These are phyloP conservation scores for Tiliacea aurago DNA, from an alignment of 2,888 invertebrate genomes.

Conservation along the genomic window DNA sequence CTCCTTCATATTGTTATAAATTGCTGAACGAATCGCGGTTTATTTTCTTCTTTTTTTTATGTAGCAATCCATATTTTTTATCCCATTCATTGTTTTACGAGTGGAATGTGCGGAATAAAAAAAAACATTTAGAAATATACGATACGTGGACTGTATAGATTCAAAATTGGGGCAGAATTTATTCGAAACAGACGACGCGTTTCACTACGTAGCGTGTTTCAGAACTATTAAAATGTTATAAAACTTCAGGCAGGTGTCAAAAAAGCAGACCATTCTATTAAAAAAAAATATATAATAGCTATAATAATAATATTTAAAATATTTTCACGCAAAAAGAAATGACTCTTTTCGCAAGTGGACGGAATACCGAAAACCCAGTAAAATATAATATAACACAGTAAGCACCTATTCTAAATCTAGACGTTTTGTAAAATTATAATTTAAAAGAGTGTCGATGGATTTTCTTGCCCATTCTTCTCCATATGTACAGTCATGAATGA, in stretches of 20 bases:
- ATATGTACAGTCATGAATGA: too few species aligned
- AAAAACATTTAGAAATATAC: conserved; percentile 8
- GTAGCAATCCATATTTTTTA: conserved; percentile 15
- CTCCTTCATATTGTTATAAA: conserved; percentile 57
- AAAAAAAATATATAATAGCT: too few species aligned
- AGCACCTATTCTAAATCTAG: neutral
- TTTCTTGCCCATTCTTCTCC: too few species aligned
- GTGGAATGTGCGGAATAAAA: neutral
- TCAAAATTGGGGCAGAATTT: neutral
- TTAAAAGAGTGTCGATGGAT: too few species aligned
- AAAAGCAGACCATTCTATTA: neutral
- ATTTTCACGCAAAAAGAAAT: neutral
- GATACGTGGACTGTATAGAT: conserved; percentile 1
- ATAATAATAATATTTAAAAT: too few species aligned
- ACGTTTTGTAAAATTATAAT: too few species aligned
- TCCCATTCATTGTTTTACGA: neutral
- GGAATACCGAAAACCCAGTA: neutral
- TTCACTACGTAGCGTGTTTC: neutral
- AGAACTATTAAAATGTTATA: neutral
- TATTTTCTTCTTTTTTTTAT: conserved; percentile 35
- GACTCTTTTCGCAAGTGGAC: neutral
- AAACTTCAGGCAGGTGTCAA: neutral
- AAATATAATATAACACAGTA: neutral
- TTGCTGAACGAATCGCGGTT: conserved; percentile 36
- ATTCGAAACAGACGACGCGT: neutral